Percentiles rank a stretch among this genome's conserved stretches.
phyloP scores from a whole-genome alignment of 1,140 invertebrate species.

The Lethrus apterus region DNA sequence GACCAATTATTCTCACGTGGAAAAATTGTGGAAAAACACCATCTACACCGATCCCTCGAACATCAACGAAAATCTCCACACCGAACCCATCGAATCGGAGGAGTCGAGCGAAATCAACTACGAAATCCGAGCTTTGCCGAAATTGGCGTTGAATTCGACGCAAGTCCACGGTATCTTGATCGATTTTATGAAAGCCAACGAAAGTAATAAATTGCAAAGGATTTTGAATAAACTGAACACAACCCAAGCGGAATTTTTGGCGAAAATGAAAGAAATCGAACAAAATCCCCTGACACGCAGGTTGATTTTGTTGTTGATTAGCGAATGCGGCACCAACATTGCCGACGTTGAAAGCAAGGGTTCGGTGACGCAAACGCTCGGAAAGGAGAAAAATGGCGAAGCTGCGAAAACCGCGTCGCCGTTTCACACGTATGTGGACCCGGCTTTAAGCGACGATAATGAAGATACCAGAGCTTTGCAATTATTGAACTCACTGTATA shows the following conservation, averaged over 20 bases:
- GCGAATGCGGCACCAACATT: constrained; percentile 59
- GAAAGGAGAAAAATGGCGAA: constrained; percentile 28
- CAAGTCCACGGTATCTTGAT: constrained; percentile 37
- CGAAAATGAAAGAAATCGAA: constrained; percentile 72
- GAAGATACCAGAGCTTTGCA: constrained; percentile 71
- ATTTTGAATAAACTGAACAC: constrained; percentile 69
- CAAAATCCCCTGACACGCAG: constrained; percentile 66
- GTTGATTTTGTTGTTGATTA: constrained; percentile 66
- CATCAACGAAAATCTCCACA: constrained; percentile 58
- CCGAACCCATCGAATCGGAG: constrained; percentile 18
- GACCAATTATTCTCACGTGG: constrained; percentile 48
- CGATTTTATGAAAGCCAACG: constrained; percentile 36
- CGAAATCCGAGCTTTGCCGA: constrained; percentile 29
- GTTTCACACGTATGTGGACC: constrained; percentile 22
- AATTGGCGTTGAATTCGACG: constrained; percentile 33
- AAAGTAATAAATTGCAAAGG: constrained; percentile 39
- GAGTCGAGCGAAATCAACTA: constrained; percentile 28
- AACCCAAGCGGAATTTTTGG: constrained; percentile 61
- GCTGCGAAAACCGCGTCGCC: constrained; percentile 31
- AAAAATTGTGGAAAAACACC: constrained; percentile 55
- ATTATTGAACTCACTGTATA: constrained; percentile 71
- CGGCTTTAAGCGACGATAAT: constrained; percentile 37
- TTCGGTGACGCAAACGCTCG: constrained; percentile 51
- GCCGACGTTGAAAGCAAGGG: constrained; percentile 52
- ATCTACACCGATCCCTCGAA: constrained; percentile 61